These are phyloP conservation scores for Patagioenas fasciata DNA, from an alignment of 2,113 vertebrate genomes.

Conservation along the genomic window DNA sequence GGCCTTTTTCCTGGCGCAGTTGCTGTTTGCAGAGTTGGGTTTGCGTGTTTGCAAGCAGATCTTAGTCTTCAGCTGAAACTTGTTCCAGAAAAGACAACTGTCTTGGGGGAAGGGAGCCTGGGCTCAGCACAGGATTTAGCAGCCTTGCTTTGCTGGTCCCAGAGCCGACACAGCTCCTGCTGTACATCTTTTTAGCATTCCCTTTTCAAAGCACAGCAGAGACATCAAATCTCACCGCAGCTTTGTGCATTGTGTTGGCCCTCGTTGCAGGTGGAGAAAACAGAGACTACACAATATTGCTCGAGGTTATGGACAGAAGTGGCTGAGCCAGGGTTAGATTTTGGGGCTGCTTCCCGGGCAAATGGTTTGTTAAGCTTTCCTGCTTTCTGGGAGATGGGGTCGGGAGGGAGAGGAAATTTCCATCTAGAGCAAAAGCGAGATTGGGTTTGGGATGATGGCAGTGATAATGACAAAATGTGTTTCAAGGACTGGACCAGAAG, in stretches of 20 bases:
- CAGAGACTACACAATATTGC: background rate
- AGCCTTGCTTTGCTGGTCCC: conserved; percentile 22
- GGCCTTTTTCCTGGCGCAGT: background rate
- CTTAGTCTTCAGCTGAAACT: conserved; percentile 53
- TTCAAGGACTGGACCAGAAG: background rate
- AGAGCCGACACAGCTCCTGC: background rate
- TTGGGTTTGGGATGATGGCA: background rate
- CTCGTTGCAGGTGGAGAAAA: background rate
- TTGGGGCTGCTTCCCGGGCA: background rate
- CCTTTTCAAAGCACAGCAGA: background rate
- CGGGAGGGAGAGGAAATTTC: background rate
- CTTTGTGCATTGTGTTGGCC: background rate
- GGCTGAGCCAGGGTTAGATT: conserved; percentile 7
- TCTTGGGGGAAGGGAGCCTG: conserved; percentile 45
- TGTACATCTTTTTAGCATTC: conserved; percentile 17
- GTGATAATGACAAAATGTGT: background rate
- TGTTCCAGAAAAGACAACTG: conserved; percentile 64
- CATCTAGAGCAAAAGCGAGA: background rate
- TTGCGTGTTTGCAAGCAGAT: conserved; percentile 55
- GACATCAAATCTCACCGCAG: background rate
- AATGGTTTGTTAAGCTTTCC: background rate
- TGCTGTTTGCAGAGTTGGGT: conserved; percentile 39
- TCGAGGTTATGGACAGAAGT: background rate
- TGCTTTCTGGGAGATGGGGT: background rate
- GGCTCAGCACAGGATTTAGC: conserved; percentile 36